A percentile compares a stretch with the other conserved stretches of the same genome.
Conservation (phyloP, 2,888 invertebrate species). For the Melinaea menophilus region DNA sequence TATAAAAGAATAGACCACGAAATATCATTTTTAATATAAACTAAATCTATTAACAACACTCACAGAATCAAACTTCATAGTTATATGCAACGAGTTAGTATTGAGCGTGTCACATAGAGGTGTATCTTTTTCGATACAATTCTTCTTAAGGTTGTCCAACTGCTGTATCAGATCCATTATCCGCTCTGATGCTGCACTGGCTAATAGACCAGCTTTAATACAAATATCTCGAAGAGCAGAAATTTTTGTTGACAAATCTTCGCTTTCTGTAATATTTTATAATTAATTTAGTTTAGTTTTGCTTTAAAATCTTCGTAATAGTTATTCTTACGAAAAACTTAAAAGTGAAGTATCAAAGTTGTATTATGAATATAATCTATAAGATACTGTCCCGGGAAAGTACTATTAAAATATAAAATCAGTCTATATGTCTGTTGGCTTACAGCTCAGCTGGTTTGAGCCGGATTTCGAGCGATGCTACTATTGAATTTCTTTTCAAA, state of each 20-base stretch:
- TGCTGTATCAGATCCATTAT: constrained; percentile 79
- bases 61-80: constrained; percentile 80
- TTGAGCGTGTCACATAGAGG: constrained; percentile 87
- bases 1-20: constrained; percentile 39
- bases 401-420: neutral
- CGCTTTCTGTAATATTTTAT: constrained; percentile 66
- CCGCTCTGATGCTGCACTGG: constrained; percentile 76
- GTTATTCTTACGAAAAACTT: too few species aligned
- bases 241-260: constrained; percentile 77
- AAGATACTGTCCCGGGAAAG: neutral
- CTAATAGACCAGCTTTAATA: constrained; percentile 73
- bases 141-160: constrained; percentile 78
- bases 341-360: too few species aligned
- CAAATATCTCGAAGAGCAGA: constrained; percentile 77
- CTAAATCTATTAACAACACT: constrained; percentile 13
- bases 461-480: neutral
- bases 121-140: constrained; percentile 83
- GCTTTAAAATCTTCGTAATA: neutral
- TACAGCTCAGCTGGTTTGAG: constrained; percentile 2
- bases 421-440: constrained; percentile 4
- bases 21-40: neutral
- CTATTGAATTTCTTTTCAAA: constrained; percentile 3
- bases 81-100: constrained; percentile 82
- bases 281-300: neutral
- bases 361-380: too few species aligned